These are phyloP conservation scores for Phylloscopus whistleri DNA, from an alignment of 2,113 vertebrate species.

Conservation along the genomic window DNA sequence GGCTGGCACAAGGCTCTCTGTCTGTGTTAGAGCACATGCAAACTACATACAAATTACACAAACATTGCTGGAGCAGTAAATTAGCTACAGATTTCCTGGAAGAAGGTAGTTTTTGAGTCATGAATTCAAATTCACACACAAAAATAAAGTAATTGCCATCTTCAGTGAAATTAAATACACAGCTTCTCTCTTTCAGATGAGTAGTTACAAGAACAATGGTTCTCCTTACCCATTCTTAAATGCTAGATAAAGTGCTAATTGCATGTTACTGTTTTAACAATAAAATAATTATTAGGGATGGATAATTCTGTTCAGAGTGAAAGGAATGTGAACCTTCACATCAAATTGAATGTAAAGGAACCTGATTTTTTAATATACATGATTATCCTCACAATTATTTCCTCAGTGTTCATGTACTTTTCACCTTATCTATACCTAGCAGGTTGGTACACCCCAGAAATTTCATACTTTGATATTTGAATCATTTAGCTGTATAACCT, in stretches of 20 bases:
- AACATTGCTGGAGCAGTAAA: background rate
- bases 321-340: background rate
- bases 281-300: slow-evolving; percentile 39
- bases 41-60: background rate
- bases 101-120: background rate
- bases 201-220: slow-evolving; percentile 11
- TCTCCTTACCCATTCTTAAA: slow-evolving; percentile 12
- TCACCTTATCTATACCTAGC: background rate
- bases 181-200: background rate
- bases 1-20: background rate
- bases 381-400: slow-evolving; percentile 27
- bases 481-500: background rate
- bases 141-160: background rate
- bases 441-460: background rate
- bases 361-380: background rate
- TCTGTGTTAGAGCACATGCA: background rate
- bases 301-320: slow-evolving; percentile 29
- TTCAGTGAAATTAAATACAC: background rate
- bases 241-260: slow-evolving; percentile 40
- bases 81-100: background rate
- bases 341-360: slow-evolving; percentile 2
- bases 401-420: background rate
- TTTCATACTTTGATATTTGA: background rate
- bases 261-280: slow-evolving; percentile 32
- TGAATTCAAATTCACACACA: background rate